Evolutionary conservation across 2,797 vertebrate genomes (phyloP), one percentile per base, ranked within the genome.

Genomic region (Acrossocheilus wenchowensis): DNA sequence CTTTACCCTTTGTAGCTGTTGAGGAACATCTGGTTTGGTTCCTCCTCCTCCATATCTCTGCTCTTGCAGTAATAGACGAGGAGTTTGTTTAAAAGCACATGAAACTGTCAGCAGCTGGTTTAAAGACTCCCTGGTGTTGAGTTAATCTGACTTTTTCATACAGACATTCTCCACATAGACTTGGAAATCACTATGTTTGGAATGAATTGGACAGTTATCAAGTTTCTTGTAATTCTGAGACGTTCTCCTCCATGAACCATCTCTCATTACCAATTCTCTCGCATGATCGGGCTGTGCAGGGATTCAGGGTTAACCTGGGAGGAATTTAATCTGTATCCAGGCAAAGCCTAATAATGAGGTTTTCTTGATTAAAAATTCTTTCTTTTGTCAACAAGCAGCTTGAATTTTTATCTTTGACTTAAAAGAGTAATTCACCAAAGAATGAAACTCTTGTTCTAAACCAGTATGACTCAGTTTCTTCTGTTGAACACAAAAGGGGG

Each of bases 321-420:
- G 92, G 89, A 23, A 80, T 75, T 91, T 90, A 90, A 91, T 90
- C 88, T 88, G 83, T 93, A 91, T 92, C 90, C 88, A 90, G 82
- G 89, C 91, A 93, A 94, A 91, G 89, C 87, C 88, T 85, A 90
- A 93, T 94, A 94, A 95, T 94, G 92, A 94, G 94, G 86, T 89
- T 60, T 89, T 94, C 94, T 95, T 92, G 92, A 95, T 94, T 90
- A 88, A 57, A 78, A 86, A 90, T 92, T 89, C 86, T 88, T 84
- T 80, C 21, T 45, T 66, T 72, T 79, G 84, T 88, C 90, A 87
- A 80, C 86, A 86, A 89, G 52, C 41, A 19, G 52, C 57, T 81
- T 84, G 36, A 68, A 66, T 88, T 80, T 57, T 81, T 62, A 36
- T 77, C 74, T 60, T 60, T 41, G 30, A 54, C 17, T 36, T 36